phyloP scores from a whole-genome alignment of 2,888 invertebrate species.

The Leptinotarsa peninsularis region DNA sequence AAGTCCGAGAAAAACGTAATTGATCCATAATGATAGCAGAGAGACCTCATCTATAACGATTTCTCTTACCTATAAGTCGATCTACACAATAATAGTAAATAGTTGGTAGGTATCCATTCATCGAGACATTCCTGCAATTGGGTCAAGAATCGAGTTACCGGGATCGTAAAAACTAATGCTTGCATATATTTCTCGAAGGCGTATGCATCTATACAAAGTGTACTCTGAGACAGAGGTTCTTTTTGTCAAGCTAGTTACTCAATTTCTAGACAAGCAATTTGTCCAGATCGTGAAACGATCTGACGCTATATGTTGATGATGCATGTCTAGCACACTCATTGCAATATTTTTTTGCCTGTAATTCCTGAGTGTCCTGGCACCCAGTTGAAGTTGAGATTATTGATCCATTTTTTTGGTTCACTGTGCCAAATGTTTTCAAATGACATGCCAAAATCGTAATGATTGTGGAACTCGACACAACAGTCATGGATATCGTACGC shows the following conservation, averaged over 20 bases:
- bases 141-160: slow-evolving; percentile 47
- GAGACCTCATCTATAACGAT: slow-evolving; percentile 49
- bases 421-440: no score
- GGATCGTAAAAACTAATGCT: slow-evolving; percentile 48
- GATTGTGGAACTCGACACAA: no score
- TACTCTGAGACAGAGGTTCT: background rate
- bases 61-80: slow-evolving; percentile 47
- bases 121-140: slow-evolving; percentile 42
- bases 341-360: no score
- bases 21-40: slow-evolving; percentile 50
- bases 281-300: no score
- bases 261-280: background rate
- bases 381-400: no score
- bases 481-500: no score
- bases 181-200: slow-evolving; percentile 26
- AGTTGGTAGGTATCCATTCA: slow-evolving; percentile 37
- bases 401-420: no score
- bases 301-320: no score
- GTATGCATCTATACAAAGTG: background rate
- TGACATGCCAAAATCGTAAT: no score
- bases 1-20: slow-evolving; percentile 46
- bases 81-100: slow-evolving; percentile 47
- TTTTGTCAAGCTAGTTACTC: background rate
- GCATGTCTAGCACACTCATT: no score
- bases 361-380: no score